These are phyloP conservation scores for Syrmaticus mikado DNA, from an alignment of 2,113 vertebrate genomes.

Conservation along the genomic window DNA sequence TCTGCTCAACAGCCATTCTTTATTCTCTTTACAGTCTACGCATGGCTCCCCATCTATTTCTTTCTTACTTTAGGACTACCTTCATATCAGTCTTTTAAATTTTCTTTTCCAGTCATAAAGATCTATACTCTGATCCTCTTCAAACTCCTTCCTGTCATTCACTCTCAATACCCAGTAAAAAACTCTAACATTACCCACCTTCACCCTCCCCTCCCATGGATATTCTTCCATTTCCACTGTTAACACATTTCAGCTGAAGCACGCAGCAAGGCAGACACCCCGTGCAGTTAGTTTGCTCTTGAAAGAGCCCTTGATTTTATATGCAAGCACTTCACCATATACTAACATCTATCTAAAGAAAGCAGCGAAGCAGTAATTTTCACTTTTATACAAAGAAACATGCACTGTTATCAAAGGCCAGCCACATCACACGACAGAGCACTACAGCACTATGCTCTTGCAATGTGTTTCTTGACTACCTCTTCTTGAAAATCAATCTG, in stretches of 20 bases:
- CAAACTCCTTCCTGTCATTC: neutral
- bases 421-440: neutral
- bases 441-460: neutral
- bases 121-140: neutral
- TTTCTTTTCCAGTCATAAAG: constrained; percentile 30
- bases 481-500: neutral
- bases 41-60: neutral
- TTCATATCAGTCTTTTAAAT: constrained; percentile 22
- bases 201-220: neutral
- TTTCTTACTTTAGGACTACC: neutral
- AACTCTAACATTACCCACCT: neutral
- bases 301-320: constrained; percentile 25
- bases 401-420: neutral
- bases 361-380: neutral
- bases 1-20: neutral
- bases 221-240: neutral
- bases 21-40: neutral
- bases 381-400: constrained; percentile 6
- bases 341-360: neutral
- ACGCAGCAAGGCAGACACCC: neutral
- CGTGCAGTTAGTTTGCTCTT: constrained; percentile 5
- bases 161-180: neutral
- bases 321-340: neutral
- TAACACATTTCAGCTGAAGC: constrained; percentile 16
- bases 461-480: neutral